A percentile compares a stretch with the other conserved stretches of the same genome.
Conservation (phyloP, 2,888 invertebrate genomes). For the Fragum sueziense region DNA sequence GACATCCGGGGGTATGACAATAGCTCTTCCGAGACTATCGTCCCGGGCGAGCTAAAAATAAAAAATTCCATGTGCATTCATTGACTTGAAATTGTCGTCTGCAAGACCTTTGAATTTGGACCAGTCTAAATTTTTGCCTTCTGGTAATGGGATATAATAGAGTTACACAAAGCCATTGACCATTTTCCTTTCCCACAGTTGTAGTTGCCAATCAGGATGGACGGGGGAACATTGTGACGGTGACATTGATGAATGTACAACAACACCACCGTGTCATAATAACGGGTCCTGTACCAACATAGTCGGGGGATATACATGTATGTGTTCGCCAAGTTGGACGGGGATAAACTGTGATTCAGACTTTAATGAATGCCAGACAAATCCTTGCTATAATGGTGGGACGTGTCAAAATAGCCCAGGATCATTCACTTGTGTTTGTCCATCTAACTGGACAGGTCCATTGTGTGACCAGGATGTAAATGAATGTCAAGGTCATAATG, state of each 20-base stretch:
- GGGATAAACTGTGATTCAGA: constrained; percentile 50
- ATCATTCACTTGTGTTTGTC: constrained; percentile 41
- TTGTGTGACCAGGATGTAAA: constrained; percentile 22
- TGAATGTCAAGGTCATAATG: constrained; percentile 34
- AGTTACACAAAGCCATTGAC: too few relatives aligned
- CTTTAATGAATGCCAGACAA: constrained; percentile 40
- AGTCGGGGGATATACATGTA: constrained; percentile 30
- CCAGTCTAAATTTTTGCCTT: too few relatives aligned
- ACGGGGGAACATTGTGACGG: constrained; percentile 46
- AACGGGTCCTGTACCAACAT: constrained; percentile 43
- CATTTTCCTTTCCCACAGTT: too few relatives aligned
- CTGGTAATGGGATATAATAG: too few relatives aligned
- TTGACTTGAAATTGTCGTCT: too few relatives aligned
- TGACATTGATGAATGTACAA: constrained; percentile 66
- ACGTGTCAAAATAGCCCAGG: constrained; percentile 42
- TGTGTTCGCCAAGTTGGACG: constrained; percentile 39
- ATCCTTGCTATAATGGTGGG: constrained; percentile 59
- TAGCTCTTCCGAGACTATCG: too few relatives aligned
- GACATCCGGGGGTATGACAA: too few relatives aligned
- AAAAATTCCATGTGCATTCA: too few relatives aligned
- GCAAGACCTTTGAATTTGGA: too few relatives aligned
- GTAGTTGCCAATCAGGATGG: constrained; percentile 46
- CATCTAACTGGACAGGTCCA: constrained; percentile 28
- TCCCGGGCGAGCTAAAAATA: too few relatives aligned
- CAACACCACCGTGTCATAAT: constrained; percentile 51